phyloP scores from a whole-genome alignment of 2,888 invertebrate genomes.

The Sericinus montela region DNA sequence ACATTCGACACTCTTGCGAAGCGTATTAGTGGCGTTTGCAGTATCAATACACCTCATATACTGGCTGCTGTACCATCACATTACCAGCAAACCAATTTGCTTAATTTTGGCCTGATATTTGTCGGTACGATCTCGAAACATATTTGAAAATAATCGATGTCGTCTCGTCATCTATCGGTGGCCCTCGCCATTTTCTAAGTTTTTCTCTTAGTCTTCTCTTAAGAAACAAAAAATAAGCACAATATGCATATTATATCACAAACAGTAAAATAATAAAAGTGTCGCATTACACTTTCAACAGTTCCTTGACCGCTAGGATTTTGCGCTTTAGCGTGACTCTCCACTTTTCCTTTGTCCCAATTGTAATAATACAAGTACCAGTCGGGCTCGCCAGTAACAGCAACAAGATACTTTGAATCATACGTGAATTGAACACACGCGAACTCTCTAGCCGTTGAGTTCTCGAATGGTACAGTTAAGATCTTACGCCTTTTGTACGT shows the following conservation, averaged over 20 bases:
- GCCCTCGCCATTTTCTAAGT: too few species aligned
- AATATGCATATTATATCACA: background rate
- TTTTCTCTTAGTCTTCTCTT: too few species aligned
- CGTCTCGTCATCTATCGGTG: too few species aligned
- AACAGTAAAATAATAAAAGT: background rate
- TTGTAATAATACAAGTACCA: slow-evolving; percentile 89
- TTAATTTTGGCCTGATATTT: too few species aligned
- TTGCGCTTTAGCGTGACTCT: slow-evolving; percentile 85
- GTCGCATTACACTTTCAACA: slow-evolving; percentile 64
- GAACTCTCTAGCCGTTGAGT: slow-evolving; percentile 81
- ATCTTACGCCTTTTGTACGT: slow-evolving; percentile 84
- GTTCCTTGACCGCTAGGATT: slow-evolving; percentile 84
- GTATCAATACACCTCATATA: too few species aligned
- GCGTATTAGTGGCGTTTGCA: too few species aligned
- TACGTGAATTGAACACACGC: slow-evolving; percentile 87
- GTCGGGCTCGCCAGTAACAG: slow-evolving; percentile 91
- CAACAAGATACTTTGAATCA: slow-evolving; percentile 89
- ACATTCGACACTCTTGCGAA: too few species aligned
- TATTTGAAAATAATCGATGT: too few species aligned
- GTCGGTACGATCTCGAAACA: too few species aligned
- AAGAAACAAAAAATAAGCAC: too few species aligned
- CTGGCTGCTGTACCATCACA: too few species aligned
- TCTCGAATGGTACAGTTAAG: slow-evolving; percentile 81
- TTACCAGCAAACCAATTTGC: too few species aligned
- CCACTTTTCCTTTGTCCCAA: slow-evolving; percentile 89